Evolutionary conservation across 2,113 vertebrate species (phyloP), one percentile per base, ranked within the genome.

Genomic region (Solea solea): DNA sequence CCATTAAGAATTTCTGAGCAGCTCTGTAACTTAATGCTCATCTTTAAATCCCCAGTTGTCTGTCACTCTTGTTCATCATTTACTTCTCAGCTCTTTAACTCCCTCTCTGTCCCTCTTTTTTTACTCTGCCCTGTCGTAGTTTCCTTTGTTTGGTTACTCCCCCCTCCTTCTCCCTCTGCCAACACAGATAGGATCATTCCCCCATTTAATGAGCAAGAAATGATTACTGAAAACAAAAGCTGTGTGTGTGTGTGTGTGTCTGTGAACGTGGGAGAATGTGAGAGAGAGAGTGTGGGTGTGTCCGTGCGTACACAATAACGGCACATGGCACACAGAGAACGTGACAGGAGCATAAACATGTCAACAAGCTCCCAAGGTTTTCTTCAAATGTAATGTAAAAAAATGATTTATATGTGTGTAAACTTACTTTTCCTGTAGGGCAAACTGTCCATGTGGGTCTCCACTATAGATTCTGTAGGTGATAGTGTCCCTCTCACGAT

Each of bases 401-500:
- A 15, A 5, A 60, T 4, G 1, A 15, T n/a, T 5, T 52, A 6
- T 52, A 15, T 52, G 42, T 40, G 27, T 9, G 15, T 3, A 8
- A 12, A 51, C 78, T 84, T 95, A 99, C 97, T 85, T 95, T 83
- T 95, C 92, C 61, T 95, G 94, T 60, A 99, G 94, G 87, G 93
- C 94, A 90, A 99, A 99, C 67, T 95, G 91, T 77, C 92, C 90
- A n/a, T 95, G 90, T 60, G 93, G 92, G 89, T 99, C 96, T 90
- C 98, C 97, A 0, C 95, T 95, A 72, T 94, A 88, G 89, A 99
- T 97, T 73, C 86, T 85, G 77, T 99, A 99, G 70, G 86, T 94
- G 90, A 99, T 94, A 50, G 94, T 91, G 86, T 99, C 97, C 54
- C 88, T 92, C 78, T 99, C 98, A 72, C 97, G 95, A 91, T 99